Conservation (phyloP, 2,888 invertebrate species). For the Hypolimnas misippus region DNA sequence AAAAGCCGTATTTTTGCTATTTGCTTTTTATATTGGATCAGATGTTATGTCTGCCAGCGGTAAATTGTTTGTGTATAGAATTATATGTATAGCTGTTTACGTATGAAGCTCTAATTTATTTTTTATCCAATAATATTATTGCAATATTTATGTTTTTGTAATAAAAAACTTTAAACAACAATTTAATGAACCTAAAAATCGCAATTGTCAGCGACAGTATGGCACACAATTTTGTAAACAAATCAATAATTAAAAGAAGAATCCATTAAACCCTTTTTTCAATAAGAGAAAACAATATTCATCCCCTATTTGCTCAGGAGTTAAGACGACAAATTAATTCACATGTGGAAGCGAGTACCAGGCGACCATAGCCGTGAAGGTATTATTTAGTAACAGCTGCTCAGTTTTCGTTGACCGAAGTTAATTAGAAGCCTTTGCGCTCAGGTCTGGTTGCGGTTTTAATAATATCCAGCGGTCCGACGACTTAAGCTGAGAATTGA, state of each 20-base stretch:
- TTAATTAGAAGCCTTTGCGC: constrained; percentile 71
- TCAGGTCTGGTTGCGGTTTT: constrained; percentile 69
- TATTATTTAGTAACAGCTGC: constrained; percentile 66
- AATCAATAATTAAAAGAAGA: too few relatives aligned
- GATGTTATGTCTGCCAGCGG: constrained; percentile 24
- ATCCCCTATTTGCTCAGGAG: neutral
- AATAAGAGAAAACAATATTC: neutral
- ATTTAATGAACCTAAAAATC: too few relatives aligned
- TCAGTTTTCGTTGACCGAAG: constrained; percentile 60
- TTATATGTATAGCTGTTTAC: neutral
- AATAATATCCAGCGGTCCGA: constrained; percentile 67
- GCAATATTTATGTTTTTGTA: too few relatives aligned
- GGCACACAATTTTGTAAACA: too few relatives aligned
- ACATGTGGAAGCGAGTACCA: constrained; percentile 45
- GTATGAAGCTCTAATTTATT: too few relatives aligned
- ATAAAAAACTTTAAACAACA: too few relatives aligned
- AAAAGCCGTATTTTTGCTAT: constrained; percentile 44
- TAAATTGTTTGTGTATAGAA: neutral
- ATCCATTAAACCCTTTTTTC: too few relatives aligned
- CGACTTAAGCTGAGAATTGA: constrained; percentile 61
- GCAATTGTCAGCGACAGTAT: too few relatives aligned
- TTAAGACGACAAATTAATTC: constrained; percentile 14
- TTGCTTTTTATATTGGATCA: constrained; percentile 42
- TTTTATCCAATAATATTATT: too few relatives aligned
- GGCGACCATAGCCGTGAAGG: constrained; percentile 53